Base-by-base conservation (phyloP, 2,888 invertebrate species). In the Andrena dorsata region DNA sequence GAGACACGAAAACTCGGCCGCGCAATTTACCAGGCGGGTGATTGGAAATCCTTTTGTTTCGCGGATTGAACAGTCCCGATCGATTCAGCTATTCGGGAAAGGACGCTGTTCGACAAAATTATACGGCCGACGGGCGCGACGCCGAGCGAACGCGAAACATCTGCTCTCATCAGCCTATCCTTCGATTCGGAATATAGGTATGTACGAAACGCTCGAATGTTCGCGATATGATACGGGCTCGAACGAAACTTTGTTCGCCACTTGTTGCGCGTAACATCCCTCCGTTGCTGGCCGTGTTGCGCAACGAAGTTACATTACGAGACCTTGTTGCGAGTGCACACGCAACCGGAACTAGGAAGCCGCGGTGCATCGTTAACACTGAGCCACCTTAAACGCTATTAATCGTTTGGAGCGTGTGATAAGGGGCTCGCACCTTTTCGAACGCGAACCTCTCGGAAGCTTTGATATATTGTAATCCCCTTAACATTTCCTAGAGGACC, bases 211-310 rank as follows among this genome's bases (percentile, higher is more conserved):
- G 61, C 35, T 58, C 49, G 63, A 68, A 63, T 20, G 66, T 47
- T 66, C 61, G n/a, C 47, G 61, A 47, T 30, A 30, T 28, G 47
- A 41, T 60, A 47, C 30, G 20, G 32, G 35, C 41, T 58, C 72
- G 68, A 79, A 80, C 41, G 80, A 79, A 80, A 80, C 79, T 80
- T 80, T 80, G 72, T 80, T 80, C 80, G 72, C 79, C 80, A 80
- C 80, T 80, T 80, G 80, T 80, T 80, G 80, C 80, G 68, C 79
- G 49, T 26, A 61, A 73, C 77, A 53, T 80, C 72, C 20, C 79
- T 56, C 80, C 35, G 63, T 56, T 66, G 26, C 65, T 49, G 51
- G 53, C 63, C 72, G 61, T 73, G 72, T 68, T 68, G 79, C 79
- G 63, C 80, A 68, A 79, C 80, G 56, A 79, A 80, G 80, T 80